Base-by-base conservation (phyloP, 1,140 invertebrate genomes). In the Drosophila mauritiana region DNA sequence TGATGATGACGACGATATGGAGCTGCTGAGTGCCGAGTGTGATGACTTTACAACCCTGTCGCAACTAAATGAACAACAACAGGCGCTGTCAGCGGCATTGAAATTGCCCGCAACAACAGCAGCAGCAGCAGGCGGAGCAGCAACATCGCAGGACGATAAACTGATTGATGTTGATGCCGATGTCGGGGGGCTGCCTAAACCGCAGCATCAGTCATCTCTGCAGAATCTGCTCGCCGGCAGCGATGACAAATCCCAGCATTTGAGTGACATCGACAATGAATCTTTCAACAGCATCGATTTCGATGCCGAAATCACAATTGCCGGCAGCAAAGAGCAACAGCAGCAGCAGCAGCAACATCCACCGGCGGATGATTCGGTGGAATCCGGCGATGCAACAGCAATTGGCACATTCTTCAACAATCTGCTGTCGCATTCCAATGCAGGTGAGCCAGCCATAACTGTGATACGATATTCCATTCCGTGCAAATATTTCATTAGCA, bases 231-330 rank as follows among this genome's bases (percentile, higher is more conserved):
- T 91, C 59, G 73, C 85, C 53, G 82, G 73, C 49, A 56, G 73
- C 68, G 91, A 92, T 75, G 89, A 91, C 72, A 90, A 90, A 85
- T 92, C 86, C 76, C 86, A 91, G 64, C 70, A 90, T 80, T 91
- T 91, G 76, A 92, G 91, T 90, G 92, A 92, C 80, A 88, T 91
- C 72, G 92, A 92, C 81, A 91, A 91, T 90, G 92, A 92, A 90
- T 92, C 92, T 64, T 91, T 92, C 76, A 92, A 92, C 78, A 91
- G 90, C 73, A 92, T 91, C 74, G 92, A 92, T 81, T 92, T 91
- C 79, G 91, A 92, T 62, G 81, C 91, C 62, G 91, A 91, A 84
- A 92, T 92, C 78, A 91, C 88, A 79, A 91, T 92, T 72, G 81
- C 84, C 69, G 89, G 79, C 53, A 70, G 64, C 58, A 36, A 70